phyloP scores from a whole-genome alignment of 1,140 invertebrate species.

The Batillaria attramentaria region DNA sequence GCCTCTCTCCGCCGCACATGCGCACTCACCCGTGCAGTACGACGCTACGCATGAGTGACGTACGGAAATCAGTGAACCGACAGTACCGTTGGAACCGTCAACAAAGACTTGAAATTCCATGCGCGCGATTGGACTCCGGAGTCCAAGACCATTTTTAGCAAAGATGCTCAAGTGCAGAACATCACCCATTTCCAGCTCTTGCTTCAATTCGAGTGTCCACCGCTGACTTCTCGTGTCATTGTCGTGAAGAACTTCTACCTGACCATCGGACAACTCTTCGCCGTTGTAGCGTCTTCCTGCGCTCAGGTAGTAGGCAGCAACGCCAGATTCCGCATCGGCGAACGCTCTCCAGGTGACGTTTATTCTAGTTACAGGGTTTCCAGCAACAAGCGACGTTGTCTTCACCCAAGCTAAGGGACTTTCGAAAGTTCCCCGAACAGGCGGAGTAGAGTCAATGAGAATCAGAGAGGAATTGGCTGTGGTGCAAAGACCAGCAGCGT shows the following conservation, averaged over 20 bases:
- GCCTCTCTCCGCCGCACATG: slow-evolving; percentile 46
- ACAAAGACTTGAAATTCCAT: slow-evolving; percentile 32
- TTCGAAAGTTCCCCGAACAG: slow-evolving; percentile 49
- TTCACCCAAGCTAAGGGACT: slow-evolving; percentile 35
- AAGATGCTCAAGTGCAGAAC: slow-evolving; percentile 35
- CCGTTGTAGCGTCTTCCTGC: slow-evolving; percentile 43
- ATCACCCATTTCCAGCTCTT: slow-evolving; percentile 22
- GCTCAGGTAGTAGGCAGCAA: slow-evolving; percentile 40
- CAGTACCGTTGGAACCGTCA: background rate
- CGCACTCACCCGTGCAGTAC: slow-evolving; percentile 52
- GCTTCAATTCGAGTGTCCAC: slow-evolving; percentile 10
- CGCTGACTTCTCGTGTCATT: slow-evolving; percentile 18
- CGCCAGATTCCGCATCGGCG: slow-evolving; percentile 46
- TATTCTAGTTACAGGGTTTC: background rate
- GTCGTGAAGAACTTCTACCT: slow-evolving; percentile 15
- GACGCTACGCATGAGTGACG: slow-evolving; percentile 45
- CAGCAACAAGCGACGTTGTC: background rate
- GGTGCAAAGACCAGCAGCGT: slow-evolving; percentile 51
- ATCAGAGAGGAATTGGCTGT: slow-evolving; percentile 30
- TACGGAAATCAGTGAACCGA: slow-evolving; percentile 31
- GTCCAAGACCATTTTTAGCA: slow-evolving; percentile 39
- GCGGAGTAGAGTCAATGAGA: slow-evolving; percentile 49
- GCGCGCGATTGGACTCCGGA: slow-evolving; percentile 31
- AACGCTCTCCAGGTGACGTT: slow-evolving; percentile 47
- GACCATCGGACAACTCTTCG: slow-evolving; percentile 39